phyloP scores from a whole-genome alignment of 2,888 invertebrate species.

The Zaprionus lineosus region DNA sequence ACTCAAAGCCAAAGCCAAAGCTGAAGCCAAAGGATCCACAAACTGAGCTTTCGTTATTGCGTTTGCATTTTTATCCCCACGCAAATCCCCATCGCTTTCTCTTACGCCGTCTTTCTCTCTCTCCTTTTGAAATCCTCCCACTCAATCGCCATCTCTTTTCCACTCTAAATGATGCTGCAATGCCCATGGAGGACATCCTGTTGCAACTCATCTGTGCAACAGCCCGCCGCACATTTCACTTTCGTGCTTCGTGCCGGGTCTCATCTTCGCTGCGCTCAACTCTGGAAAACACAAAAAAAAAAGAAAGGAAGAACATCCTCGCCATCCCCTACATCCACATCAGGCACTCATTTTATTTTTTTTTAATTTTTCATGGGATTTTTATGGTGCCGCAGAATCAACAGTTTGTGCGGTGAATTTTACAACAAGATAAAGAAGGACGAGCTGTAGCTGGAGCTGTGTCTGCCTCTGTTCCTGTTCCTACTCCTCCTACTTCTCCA shows the following conservation, averaged over 20 bases:
- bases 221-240: conserved; percentile 56
- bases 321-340: conserved; percentile 10
- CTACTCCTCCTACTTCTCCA: conserved; percentile 28
- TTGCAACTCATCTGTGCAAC: conserved; percentile 61
- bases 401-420: conserved; percentile 82
- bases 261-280: conserved; percentile 12
- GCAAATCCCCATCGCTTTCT: conserved; percentile 21
- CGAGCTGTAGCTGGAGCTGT: too few species aligned
- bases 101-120: not conserved
- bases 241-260: conserved; percentile 29
- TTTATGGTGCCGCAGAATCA: conserved; percentile 81
- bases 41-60: too few species aligned
- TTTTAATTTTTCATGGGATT: conserved; percentile 77
- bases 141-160: too few species aligned
- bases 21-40: conserved; percentile 11
- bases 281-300: too few species aligned
- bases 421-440: conserved; percentile 78
- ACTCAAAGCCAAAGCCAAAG: not conserved
- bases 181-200: conserved; percentile 45
- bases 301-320: too few species aligned
- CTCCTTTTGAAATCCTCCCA: conserved; percentile 3
- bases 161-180: conserved; percentile 67
- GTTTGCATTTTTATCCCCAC: conserved; percentile 66
- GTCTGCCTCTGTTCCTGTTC: conserved; percentile 21
- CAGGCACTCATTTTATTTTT: too few species aligned